These are phyloP conservation scores for Leptopilina syphax DNA, from an alignment of 2,888 invertebrate genomes.

Conservation along the genomic window DNA sequence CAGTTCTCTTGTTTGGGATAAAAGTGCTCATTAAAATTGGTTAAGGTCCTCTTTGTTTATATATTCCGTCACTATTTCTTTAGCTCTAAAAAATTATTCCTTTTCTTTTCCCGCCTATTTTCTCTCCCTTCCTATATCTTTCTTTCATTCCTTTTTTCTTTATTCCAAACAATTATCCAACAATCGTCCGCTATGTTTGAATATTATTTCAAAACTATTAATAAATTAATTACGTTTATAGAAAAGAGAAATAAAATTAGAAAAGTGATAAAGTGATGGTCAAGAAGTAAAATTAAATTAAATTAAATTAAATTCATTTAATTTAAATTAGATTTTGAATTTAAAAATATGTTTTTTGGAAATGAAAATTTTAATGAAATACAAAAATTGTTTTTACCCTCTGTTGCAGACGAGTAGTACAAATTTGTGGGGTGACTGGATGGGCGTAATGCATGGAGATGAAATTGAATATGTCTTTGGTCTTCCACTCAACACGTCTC, in stretches of 20 bases:
- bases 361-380: no score
- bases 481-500: slow-evolving; percentile 92
- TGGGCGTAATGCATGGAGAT: slow-evolving; percentile 99
- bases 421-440: slow-evolving; percentile 98
- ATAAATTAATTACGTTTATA: no score
- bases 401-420: slow-evolving; percentile 89
- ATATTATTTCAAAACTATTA: no score
- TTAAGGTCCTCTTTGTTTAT: slow-evolving; percentile 18
- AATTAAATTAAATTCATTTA: no score
- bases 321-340: no score
- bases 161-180: no score
- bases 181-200: no score
- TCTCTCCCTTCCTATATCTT: background rate
- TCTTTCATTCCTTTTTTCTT: background rate
- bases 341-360: no score
- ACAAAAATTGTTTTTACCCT: no score
- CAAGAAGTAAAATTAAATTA: no score
- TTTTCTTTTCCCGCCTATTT: background rate
- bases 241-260: no score
- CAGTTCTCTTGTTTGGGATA: slow-evolving; percentile 24
- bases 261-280: no score
- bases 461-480: slow-evolving; percentile 99
- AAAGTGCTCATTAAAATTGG: slow-evolving; percentile 36
- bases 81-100: slow-evolving; percentile 6
- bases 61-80: background rate